Evolutionary conservation across 1,140 invertebrate species (phyloP).

Genomic region (Brachionus paranguensis): DNA sequence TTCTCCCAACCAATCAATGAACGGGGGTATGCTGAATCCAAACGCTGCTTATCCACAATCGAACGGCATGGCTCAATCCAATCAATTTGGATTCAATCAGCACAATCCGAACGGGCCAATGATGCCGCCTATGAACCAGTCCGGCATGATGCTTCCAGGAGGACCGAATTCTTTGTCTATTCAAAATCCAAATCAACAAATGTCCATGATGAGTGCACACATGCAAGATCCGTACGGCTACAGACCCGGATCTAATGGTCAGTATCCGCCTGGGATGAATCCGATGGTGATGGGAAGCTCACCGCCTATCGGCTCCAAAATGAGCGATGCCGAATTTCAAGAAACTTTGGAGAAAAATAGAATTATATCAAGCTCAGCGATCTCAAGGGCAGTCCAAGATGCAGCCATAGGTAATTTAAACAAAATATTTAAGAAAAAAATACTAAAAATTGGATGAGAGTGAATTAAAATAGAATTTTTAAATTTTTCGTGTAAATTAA

Average conservation of each 20-base stretch:
- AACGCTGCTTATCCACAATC: background rate
- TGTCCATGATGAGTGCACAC: background rate
- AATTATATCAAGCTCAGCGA: slow-evolving; percentile 91
- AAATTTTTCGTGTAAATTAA: too few species aligned
- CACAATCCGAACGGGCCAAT: background rate
- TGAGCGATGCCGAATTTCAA: slow-evolving; percentile 91
- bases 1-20: background rate
- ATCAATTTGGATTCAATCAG: background rate
- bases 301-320: slow-evolving; percentile 45
- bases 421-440: too few species aligned
- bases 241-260: background rate
- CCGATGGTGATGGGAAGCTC: background rate
- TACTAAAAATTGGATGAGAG: too few species aligned
- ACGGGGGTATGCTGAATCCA: background rate
- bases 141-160: background rate
- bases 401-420: slow-evolving; percentile 68
- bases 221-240: background rate
- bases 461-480: too few species aligned
- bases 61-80: background rate
- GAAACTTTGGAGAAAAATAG: slow-evolving; percentile 94
- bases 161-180: background rate
- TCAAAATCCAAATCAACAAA: slow-evolving; percentile 34
- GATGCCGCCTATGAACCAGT: background rate
- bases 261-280: background rate
- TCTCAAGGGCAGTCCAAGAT: slow-evolving; percentile 90